Percentiles rank a stretch among this genome's conserved stretches.
phyloP scores from a whole-genome alignment of 2,888 invertebrate species.

The Drosophila fulvimacula region DNA sequence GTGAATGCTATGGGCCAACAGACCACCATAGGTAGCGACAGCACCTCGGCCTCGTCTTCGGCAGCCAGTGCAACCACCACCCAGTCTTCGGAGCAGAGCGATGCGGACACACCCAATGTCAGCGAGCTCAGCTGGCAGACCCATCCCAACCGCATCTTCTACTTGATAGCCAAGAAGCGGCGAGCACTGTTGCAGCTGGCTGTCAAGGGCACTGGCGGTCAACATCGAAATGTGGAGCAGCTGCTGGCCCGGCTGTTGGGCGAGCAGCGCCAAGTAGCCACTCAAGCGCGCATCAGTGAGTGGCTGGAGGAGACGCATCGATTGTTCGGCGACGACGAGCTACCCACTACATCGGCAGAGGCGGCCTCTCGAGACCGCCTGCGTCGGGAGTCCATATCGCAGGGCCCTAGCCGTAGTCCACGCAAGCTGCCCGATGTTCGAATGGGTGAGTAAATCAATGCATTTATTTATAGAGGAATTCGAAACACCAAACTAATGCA shows the following conservation, averaged over 20 bases:
- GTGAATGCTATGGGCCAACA: slow-evolving; percentile 24
- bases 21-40: slow-evolving; percentile 36
- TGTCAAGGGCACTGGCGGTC: slow-evolving; percentile 84
- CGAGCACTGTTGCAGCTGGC: slow-evolving; percentile 88
- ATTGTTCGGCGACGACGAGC: slow-evolving; percentile 58
- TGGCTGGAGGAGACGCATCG: slow-evolving; percentile 73
- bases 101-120: slow-evolving; percentile 63
- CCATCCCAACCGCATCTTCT: slow-evolving; percentile 89
- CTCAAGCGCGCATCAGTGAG: slow-evolving; percentile 55
- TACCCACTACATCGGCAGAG: slow-evolving; percentile 75
- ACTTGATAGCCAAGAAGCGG: slow-evolving; percentile 90
- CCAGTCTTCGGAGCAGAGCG: slow-evolving; percentile 45
- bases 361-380: slow-evolving; percentile 66
- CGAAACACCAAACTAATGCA: slow-evolving; percentile 43
- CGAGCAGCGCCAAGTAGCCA: slow-evolving; percentile 76
- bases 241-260: slow-evolving; percentile 60
- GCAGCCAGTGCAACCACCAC: slow-evolving; percentile 49
- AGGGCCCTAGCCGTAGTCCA: slow-evolving; percentile 32
- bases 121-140: slow-evolving; percentile 67
- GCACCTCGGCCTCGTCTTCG: slow-evolving; percentile 35
- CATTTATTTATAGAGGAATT: slow-evolving; percentile 32
- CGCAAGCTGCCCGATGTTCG: slow-evolving; percentile 43
- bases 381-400: slow-evolving; percentile 42
- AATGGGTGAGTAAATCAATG: slow-evolving; percentile 43
- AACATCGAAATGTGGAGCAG: slow-evolving; percentile 59